A percentile compares a stretch with the other conserved stretches of the same genome.
These are phyloP conservation scores for Eilema sororculum DNA, from an alignment of 2,888 invertebrate species.

Conservation along the genomic window DNA sequence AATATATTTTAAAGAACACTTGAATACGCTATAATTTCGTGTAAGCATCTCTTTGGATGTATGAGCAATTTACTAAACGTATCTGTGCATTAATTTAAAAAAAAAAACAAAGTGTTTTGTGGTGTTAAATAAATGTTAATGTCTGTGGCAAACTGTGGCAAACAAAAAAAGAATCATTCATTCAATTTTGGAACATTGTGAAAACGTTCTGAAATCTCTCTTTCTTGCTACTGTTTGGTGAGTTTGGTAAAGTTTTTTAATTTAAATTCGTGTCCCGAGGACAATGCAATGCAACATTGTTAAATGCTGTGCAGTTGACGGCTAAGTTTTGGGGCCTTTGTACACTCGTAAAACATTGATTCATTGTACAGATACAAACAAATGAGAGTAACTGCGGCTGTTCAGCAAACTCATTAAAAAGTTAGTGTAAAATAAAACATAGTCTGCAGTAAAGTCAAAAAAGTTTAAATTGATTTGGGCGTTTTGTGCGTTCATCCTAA, in stretches of 20 bases:
- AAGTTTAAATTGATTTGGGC: constrained; percentile 39
- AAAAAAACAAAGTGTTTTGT: constrained; percentile 37
- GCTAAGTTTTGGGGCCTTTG: constrained; percentile 40
- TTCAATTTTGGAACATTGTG: constrained; percentile 19
- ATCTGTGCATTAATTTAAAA: constrained; percentile 22
- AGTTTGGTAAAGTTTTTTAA: constrained; percentile 60
- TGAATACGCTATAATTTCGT: constrained; percentile 17
- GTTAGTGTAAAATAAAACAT: constrained; percentile 29
- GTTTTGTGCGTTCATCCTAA: constrained; percentile 22
- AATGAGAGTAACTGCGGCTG: constrained; percentile 26
- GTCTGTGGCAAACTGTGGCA: too few relatives aligned
- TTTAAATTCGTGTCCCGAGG: constrained; percentile 57
- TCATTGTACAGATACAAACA: constrained; percentile 26
- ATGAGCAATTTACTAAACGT: constrained; percentile 22
- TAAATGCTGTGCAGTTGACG: constrained; percentile 40
- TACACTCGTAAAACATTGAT: constrained; percentile 43
- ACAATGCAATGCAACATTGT: constrained; percentile 51
- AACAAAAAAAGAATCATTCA: constrained; percentile 48
- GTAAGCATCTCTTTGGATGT: constrained; percentile 16
- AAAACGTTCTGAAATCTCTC: constrained; percentile 48
- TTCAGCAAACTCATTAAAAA: constrained; percentile 39
- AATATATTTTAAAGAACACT: not conserved
- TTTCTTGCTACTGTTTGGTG: constrained; percentile 44
- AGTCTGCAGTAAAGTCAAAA: constrained; percentile 28
- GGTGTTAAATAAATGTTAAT: too few relatives aligned